Base-by-base conservation (phyloP, 2,113 vertebrate species). In the Kryptolebias marmoratus region DNA sequence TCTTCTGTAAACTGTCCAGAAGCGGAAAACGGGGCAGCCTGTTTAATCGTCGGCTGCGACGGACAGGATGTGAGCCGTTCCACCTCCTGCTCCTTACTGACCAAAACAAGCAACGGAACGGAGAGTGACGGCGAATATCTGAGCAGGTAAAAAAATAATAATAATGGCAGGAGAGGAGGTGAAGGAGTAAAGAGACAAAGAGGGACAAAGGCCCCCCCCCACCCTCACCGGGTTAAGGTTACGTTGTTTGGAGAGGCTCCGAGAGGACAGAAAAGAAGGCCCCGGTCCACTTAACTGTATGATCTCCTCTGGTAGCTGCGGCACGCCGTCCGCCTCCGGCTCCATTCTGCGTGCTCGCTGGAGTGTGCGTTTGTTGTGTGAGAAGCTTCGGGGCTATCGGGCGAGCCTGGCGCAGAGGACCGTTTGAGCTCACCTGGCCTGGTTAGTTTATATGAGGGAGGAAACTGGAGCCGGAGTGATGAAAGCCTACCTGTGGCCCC, bases 211-310 rank as follows among this genome's bases (percentile, higher is more conserved):
- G 50, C 75, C 50, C n/a, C 77, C 77, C n/a, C 75, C 65, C 32
- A 22, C 22, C 22, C 22, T 22, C 22, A 22, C 16, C 3, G n/a
- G 69, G 82, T 80, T 74, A 81, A 63, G 64, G 80, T 84, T 82
- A 73, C 86, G 68, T 7, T 58, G 59, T 71, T 63, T 62, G 56
- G 71, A 65, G 75, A 70, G 79, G 59, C 11, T 4, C 58, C 67
- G 15, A 13, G 64, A 82, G 73, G 73, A 62, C 55, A 80, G 72
- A 68, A 64, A 79, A 78, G 87, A 82, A 71, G 73, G 65, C 39
- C 47, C 74, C 10, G 27, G 36, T 87, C 75, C 88, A 94, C 94
- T 94, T 94, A 94, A 94, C 94, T 94, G 94, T 79, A 94, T 75
- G 88, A 91, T 86, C 57, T 87, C 89, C 68, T 87, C 90, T 12